Percentiles rank a stretch among this genome's conserved stretches.
These are phyloP conservation scores for Aix galericulata DNA, from an alignment of 2,113 vertebrate species.

Conservation along the genomic window DNA sequence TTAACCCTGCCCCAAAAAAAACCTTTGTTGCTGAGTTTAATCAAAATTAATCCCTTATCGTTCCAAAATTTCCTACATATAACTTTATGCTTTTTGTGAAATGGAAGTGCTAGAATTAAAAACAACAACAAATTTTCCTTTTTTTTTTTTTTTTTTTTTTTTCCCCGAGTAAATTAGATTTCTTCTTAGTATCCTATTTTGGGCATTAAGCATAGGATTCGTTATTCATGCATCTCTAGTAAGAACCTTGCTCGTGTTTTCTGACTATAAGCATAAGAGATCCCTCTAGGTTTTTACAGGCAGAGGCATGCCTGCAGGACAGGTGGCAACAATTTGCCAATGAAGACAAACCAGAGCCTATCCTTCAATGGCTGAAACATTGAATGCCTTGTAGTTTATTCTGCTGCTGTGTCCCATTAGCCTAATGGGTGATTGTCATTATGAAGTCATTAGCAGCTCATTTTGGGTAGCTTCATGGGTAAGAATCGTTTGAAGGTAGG, in stretches of 20 bases:
- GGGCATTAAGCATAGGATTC: not conserved
- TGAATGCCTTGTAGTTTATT: not conserved
- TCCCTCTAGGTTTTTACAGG: not conserved
- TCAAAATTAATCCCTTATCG: not conserved
- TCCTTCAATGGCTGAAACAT: not conserved
- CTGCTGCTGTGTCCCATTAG: not conserved
- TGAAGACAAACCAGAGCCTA: not conserved
- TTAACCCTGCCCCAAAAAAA: not conserved
- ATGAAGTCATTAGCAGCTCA: not conserved
- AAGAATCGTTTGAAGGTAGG: rapidly evolving
- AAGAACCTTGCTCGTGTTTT: not conserved
- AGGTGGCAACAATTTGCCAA: not conserved
- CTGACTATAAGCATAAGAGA: not conserved
- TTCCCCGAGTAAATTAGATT: not conserved
- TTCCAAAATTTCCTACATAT: not conserved
- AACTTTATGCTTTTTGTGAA: not conserved
- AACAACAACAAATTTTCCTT: not conserved
- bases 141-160: not conserved
- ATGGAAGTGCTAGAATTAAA: not conserved
- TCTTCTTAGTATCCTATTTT: not conserved
- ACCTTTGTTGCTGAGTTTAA: not conserved
- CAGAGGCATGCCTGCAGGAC: not conserved
- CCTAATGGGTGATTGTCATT: not conserved
- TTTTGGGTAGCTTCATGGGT: not conserved
- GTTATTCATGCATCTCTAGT: not conserved